Base-by-base conservation (phyloP, 2,113 vertebrate genomes). In the Halichoerus grypus region DNA sequence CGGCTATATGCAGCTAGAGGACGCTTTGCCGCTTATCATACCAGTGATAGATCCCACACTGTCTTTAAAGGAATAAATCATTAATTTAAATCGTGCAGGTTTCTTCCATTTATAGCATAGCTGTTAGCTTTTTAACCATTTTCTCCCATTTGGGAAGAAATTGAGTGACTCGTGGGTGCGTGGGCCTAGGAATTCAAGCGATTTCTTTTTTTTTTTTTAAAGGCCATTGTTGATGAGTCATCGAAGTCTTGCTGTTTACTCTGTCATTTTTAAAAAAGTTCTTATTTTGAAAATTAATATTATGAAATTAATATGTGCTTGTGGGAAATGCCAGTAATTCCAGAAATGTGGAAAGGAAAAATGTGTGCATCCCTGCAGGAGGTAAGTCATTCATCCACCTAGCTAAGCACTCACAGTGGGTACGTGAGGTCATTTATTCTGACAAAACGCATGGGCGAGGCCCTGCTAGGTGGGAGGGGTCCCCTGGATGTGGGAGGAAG, bases 1-100 rank as follows among this genome's bases (percentile, higher is more conserved):
- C 28, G 33, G 96, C 74, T 98, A 81, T 98, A 98, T 98, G 98
- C 98, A 99, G 99, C 98, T 97, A 98, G 98, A 97, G 97, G 98
- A 98, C 98, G 96, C 97, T 2, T 72, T 85, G 88, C 89, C 5
- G 95, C 98, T 98, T 98, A 98, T 98, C 98, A 86, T 61, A 49
- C 96, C 65, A 21, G 22, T 94, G 98, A 99, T 97, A 98, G 98
- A 98, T 98, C 98, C 98, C 83, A 90, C 55, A 4, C 83, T 89
- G 94, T 69, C 97, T 97, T 98, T 98, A 97, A 97, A 97, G 97
- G 96, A 97, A 98, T 98, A 98, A 98, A 98, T 99, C 98, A 98
- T 98, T 98, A 98, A 98, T 98, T 98, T 97, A 98, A 98, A 98
- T 98, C 3, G 98, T 96, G 82, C 22, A 3, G 55, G 67, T 92